Base-by-base conservation (phyloP, 2,797 vertebrate genomes). In the Taeniopygia guttata region DNA sequence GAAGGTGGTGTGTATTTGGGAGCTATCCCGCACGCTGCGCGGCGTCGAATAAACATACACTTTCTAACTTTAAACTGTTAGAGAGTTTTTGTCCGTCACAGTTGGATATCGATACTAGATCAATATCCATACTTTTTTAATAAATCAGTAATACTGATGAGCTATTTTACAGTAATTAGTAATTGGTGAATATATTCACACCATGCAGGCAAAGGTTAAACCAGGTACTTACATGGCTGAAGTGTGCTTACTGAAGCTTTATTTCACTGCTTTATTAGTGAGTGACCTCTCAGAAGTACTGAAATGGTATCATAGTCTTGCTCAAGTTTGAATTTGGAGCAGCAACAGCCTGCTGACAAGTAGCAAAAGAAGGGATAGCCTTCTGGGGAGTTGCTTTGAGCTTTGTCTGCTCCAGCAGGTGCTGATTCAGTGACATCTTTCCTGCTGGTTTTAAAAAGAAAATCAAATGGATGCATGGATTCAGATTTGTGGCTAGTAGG, bases 141-240 rank as follows among this genome's bases (percentile, higher is more conserved):
- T n/a, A n/a, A n/a, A n/a, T n/a, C n/a, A n/a, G n/a, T n/a, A 27
- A 38, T 16, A 59, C 17, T 59, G 56, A 59, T 8, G 8, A 90
- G 23, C 8, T 79, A 4, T n/a, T 38, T 87, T 49, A 4, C 26
- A 49, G 10, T 40, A 48, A n/a, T 56, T 40, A 56, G 32, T 56
- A 45, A 38, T 58, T 51, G 18, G 4, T 59, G 45, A 84, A 32
- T 77, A 11, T 43, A 49, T 58, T 92, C 19, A 36, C 16, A 70
- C 14, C 14, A 29, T 52, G 60, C 0, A 1, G 56, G 36, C 42
- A 59, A 34, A 85, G 14, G 19, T 73, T 72, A 36, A 70, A 45
- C 5, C 9, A 13, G 12, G 11, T 32, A 45, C 27, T 75, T 67
- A 32, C 12, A 51, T 0, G 0, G 16, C 1, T 75, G 54, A 59